Evolutionary conservation across 2,113 vertebrate species (phyloP).

Genomic region (Enhydra lutris): DNA sequence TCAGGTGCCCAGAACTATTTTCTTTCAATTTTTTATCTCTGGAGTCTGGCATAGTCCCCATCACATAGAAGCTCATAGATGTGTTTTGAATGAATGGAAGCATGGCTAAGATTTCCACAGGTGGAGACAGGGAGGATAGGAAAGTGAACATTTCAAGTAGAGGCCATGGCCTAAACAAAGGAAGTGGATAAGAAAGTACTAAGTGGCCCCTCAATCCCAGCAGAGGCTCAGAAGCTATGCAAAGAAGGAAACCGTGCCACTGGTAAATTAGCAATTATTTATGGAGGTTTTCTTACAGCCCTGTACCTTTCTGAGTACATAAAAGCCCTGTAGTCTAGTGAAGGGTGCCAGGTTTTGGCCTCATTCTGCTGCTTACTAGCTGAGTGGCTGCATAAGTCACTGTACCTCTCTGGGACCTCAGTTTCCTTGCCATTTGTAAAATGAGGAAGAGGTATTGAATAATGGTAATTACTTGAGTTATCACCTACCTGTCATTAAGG

Average conservation of each 20-base stretch:
- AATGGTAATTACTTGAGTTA: neutral
- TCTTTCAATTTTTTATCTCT: neutral
- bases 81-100: neutral
- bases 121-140: neutral
- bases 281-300: neutral
- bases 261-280: neutral
- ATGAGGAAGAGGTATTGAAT: neutral
- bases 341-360: neutral
- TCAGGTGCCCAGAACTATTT: neutral
- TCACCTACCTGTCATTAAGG: conserved; percentile 3
- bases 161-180: neutral
- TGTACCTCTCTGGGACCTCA: neutral
- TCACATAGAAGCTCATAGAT: neutral
- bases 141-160: neutral
- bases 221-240: neutral
- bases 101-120: neutral
- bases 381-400: neutral
- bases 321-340: neutral
- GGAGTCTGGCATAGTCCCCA: neutral
- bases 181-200: neutral
- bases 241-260: neutral
- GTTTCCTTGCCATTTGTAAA: conserved; percentile 25
- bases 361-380: neutral
- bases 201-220: neutral
- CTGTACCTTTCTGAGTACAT: neutral